These are phyloP conservation scores for Entomobrya proxima DNA, from an alignment of 2,888 invertebrate genomes.

Conservation along the genomic window DNA sequence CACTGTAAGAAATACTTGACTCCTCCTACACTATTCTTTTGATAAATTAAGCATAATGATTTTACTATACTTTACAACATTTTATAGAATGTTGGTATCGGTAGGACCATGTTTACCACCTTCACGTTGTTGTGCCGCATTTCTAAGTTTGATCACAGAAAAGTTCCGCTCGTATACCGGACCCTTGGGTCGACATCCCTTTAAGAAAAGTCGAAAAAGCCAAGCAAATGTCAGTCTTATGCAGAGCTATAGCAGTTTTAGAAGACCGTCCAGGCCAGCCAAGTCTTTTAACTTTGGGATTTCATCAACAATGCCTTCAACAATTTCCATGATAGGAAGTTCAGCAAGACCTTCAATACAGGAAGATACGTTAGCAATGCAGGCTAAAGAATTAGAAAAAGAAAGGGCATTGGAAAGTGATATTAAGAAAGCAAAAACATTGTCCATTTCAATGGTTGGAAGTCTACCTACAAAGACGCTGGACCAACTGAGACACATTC, in stretches of 20 bases:
- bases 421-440: neutral
- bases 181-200: conserved; percentile 15
- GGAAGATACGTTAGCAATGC: neutral
- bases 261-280: too few species aligned
- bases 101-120: conserved; percentile 53
- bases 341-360: too few species aligned
- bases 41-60: too few species aligned
- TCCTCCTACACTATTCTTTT: too few species aligned
- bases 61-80: too few species aligned
- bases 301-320: too few species aligned
- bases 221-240: too few species aligned
- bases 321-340: too few species aligned
- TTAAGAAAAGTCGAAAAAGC: too few species aligned
- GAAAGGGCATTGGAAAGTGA: neutral
- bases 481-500: too few species aligned
- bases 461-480: neutral
- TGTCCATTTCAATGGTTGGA: neutral
- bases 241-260: too few species aligned
- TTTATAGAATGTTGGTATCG: conserved; percentile 27
- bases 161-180: conserved; percentile 27
- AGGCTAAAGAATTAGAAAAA: neutral
- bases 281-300: too few species aligned
- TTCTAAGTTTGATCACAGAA: conserved; percentile 42
- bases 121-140: conserved; percentile 29
- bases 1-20: conserved; percentile 29